Evolutionary conservation across 2,888 invertebrate species (phyloP).

Genomic region (Bimastos eiseni): DNA sequence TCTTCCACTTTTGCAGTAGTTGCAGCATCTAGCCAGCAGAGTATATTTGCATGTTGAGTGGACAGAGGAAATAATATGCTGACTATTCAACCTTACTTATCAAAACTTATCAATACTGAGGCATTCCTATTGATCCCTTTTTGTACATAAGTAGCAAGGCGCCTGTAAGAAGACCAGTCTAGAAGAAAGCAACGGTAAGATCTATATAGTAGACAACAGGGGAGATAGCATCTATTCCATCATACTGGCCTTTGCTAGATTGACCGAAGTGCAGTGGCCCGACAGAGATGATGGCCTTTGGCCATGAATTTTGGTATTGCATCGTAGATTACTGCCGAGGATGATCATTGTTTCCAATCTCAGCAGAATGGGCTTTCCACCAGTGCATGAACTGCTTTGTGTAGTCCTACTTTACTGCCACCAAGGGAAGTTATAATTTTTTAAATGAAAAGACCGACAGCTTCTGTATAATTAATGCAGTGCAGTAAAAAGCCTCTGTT

Average conservation of each 20-base stretch:
- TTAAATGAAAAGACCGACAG: not conserved
- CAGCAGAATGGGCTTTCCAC: not conserved
- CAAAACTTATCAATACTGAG: constrained; percentile 6
- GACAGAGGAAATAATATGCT: not conserved
- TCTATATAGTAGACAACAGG: constrained; percentile 13
- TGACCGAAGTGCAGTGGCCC: not conserved
- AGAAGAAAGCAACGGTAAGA: not conserved
- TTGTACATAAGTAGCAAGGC: not conserved
- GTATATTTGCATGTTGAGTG: not conserved
- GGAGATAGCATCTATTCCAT: not conserved
- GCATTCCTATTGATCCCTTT: not conserved
- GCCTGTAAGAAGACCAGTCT: not conserved
- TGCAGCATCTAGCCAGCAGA: not conserved
- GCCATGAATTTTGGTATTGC: not conserved
- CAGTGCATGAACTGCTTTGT: not conserved
- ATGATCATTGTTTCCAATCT: constrained; percentile 9
- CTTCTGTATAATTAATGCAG: not conserved
- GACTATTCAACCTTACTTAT: not conserved
- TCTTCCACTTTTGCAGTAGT: too few relatives aligned
- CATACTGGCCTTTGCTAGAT: constrained; percentile 13
- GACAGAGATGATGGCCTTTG: not conserved
- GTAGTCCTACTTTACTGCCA: not conserved
- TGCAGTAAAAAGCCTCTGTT: not conserved
- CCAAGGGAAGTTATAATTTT: not conserved
- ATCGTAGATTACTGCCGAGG: not conserved